Evolutionary conservation across 2,797 vertebrate genomes (phyloP).

Genomic region (Pygocentrus nattereri): DNA sequence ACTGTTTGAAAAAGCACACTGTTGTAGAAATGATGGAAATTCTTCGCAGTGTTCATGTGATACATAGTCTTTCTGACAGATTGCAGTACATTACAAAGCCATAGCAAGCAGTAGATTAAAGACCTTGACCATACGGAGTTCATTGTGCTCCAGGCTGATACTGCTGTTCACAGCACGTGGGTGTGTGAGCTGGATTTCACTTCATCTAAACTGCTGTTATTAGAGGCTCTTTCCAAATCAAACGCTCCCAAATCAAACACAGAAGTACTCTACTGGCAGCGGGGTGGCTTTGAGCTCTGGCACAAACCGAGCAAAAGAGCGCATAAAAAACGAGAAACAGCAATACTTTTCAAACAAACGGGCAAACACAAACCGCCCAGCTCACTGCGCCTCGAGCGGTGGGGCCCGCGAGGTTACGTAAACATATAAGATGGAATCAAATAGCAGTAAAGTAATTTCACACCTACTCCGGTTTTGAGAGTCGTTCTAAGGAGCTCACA

Average conservation of each 20-base stretch:
- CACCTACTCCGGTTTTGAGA: constrained; percentile 3
- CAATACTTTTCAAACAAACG: background rate
- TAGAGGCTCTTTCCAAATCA: background rate
- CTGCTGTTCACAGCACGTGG: background rate
- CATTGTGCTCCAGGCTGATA: background rate
- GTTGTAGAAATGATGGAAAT: too few species aligned
- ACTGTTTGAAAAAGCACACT: too few species aligned
- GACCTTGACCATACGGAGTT: too few species aligned
- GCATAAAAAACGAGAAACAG: background rate
- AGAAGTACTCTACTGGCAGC: background rate
- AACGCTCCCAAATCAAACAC: background rate
- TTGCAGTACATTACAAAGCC: too few species aligned
- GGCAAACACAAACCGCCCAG: background rate
- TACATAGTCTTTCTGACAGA: too few species aligned
- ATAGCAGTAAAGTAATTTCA: constrained; percentile 11
- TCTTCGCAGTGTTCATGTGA: too few species aligned
- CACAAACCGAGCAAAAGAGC: background rate
- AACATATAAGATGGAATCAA: constrained; percentile 3
- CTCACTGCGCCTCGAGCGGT: background rate
- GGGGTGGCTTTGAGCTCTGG: background rate
- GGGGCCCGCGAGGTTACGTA: background rate
- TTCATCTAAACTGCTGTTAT: background rate
- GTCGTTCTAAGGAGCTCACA: background rate
- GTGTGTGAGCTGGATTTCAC: background rate
- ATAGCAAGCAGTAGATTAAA: too few species aligned